Evolutionary conservation across 2,797 vertebrate species (phyloP), one percentile per base, ranked within the genome.

Genomic region (Rhadinocentrus ornatus): DNA sequence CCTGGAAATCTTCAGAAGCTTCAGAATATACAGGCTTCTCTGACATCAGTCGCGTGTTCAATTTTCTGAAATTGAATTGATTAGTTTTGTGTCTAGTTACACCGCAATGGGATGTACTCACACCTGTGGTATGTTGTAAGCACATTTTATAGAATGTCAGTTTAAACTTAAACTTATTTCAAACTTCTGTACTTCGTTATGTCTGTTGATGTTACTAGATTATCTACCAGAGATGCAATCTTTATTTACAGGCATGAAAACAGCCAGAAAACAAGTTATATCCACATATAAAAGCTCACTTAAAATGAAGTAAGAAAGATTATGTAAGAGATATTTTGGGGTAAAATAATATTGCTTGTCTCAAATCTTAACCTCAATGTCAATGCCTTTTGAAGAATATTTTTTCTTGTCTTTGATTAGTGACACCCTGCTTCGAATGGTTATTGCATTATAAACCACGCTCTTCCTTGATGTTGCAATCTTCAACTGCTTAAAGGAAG

Each of bases 391-490:
- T 53, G 12, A 26, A 53, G 11, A 12, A 11, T 4, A 12, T 24
- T 53, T 53, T 44, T 44, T 18, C 6, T 44, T 53, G 22, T 53
- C 22, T 13, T 24, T 53, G 50, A 53, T 53, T 11, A 26, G 24
- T 13, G 50, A 53, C 12, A 26, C 13, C n/a, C n/a, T 53, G 13
- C n/a, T 15, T 53, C 50, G 4, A 26, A 53, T 15, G 50, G 4
- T 32, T 55, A 31, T 24, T 66, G 27, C 27, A 57, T 55, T 80
- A 53, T 44, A 44, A 62, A 53, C 34, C 39, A 2, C 59, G 35
- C 35, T 68, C 24, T 67, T 64, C 35, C 75, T 70, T 31, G 34
- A 81, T 84, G 71, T 77, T 76, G 78, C 74, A 82, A 81, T 52
- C 60, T 75, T 48, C 16, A 73, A 59, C 50, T 26, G 69, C 46